Percentiles rank a stretch among this genome's conserved stretches.
Evolutionary conservation across 2,113 vertebrate genomes (phyloP).

Genomic region (Neomonachus schauinslandi): DNA sequence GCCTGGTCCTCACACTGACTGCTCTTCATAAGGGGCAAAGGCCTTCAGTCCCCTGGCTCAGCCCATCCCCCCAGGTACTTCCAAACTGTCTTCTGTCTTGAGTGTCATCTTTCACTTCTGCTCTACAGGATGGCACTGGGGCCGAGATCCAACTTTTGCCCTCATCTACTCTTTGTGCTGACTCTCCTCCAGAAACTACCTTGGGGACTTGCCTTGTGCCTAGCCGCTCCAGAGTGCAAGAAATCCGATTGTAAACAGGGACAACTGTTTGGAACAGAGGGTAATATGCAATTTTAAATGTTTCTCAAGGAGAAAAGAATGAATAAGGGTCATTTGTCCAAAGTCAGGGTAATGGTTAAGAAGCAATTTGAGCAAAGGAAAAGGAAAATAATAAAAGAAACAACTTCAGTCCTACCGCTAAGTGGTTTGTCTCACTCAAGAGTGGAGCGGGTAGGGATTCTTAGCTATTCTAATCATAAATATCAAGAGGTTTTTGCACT

Average conservation of each 20-base stretch:
- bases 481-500: background rate
- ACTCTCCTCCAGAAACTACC: background rate
- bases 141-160: background rate
- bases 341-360: background rate
- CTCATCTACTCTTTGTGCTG: background rate
- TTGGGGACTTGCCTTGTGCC: background rate
- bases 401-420: background rate
- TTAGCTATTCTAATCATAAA: constrained; percentile 26
- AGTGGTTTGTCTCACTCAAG: background rate
- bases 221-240: background rate
- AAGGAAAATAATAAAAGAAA: background rate
- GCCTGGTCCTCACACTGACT: background rate
- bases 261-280: background rate
- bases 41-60: fast-evolving
- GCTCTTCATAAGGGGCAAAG: background rate
- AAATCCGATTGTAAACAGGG: background rate
- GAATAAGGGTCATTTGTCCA: background rate
- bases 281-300: background rate
- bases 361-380: constrained; percentile 6
- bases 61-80: background rate
- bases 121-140: background rate
- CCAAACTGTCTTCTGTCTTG: background rate
- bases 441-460: background rate
- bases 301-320: constrained; percentile 35
- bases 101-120: background rate